Percentiles rank a stretch among this genome's conserved stretches.
Evolutionary conservation across 2,113 vertebrate species (phyloP).

Genomic region (Xerus inauris): DNA sequence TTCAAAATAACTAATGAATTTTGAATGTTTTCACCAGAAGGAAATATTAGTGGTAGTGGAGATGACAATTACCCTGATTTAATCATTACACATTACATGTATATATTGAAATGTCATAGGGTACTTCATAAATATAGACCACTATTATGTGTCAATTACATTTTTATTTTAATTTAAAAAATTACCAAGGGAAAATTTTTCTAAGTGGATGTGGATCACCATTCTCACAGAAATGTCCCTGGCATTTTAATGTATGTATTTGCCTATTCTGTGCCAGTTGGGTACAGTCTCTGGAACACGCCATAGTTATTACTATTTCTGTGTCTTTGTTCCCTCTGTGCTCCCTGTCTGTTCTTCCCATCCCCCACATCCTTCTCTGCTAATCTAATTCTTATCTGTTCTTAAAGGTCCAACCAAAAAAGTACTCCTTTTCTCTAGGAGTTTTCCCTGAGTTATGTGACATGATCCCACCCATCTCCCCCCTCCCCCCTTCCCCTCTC

Average conservation of each 20-base stretch:
- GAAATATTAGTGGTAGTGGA: background rate
- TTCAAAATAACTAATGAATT: background rate
- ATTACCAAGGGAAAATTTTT: background rate
- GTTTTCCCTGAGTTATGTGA: background rate
- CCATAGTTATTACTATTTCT: background rate
- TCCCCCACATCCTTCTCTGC: background rate
- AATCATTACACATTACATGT: background rate
- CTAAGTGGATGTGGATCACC: background rate
- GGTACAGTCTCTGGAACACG: background rate
- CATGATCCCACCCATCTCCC: accelerated
- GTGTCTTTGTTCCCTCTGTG: background rate
- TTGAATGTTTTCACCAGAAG: background rate
- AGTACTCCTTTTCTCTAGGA: background rate
- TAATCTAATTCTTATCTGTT: background rate
- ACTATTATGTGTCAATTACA: background rate
- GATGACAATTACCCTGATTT: background rate
- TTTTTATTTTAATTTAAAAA: background rate
- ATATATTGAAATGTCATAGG: background rate
- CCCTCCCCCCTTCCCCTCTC: no score
- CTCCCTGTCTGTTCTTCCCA: no score
- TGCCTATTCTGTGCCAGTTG: background rate
- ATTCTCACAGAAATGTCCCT: background rate
- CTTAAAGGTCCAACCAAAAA: background rate
- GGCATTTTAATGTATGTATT: background rate
- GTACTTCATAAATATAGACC: background rate